Evolutionary conservation across 2,113 vertebrate species (phyloP).

Genomic region (Tragelaphus imberbis): DNA sequence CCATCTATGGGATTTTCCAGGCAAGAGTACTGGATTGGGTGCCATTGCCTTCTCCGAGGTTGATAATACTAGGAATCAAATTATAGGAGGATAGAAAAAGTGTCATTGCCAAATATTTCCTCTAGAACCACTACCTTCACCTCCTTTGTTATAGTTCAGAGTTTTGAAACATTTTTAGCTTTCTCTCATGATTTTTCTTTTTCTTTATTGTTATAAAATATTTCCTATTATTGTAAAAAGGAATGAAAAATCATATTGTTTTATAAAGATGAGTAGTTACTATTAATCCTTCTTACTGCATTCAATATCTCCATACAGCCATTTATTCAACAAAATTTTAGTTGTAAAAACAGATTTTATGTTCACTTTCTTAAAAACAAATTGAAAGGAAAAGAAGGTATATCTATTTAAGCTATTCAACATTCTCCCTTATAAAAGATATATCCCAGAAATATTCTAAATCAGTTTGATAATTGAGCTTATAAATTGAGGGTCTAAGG

Average conservation of each 20-base stretch:
- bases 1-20: too few species aligned
- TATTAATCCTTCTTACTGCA: not conserved
- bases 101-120: not conserved
- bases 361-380: not conserved
- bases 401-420: not conserved
- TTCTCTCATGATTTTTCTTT: not conserved
- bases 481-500: not conserved
- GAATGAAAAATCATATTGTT: not conserved
- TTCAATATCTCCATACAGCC: not conserved
- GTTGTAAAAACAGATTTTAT: not conserved
- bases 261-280: not conserved
- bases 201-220: not conserved
- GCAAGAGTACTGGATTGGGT: too few species aligned
- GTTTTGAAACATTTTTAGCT: not conserved
- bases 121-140: not conserved
- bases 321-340: not conserved
- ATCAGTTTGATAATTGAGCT: not conserved
- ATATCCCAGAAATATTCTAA: not conserved
- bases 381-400: not conserved
- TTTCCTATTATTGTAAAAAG: not conserved
- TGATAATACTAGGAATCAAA: conserved; percentile 24
- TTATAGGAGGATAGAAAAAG: not conserved
- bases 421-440: not conserved
- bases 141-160: not conserved
- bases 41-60: not conserved